phyloP scores from a whole-genome alignment of 2,888 invertebrate species.

The Adelphocoris suturalis region DNA sequence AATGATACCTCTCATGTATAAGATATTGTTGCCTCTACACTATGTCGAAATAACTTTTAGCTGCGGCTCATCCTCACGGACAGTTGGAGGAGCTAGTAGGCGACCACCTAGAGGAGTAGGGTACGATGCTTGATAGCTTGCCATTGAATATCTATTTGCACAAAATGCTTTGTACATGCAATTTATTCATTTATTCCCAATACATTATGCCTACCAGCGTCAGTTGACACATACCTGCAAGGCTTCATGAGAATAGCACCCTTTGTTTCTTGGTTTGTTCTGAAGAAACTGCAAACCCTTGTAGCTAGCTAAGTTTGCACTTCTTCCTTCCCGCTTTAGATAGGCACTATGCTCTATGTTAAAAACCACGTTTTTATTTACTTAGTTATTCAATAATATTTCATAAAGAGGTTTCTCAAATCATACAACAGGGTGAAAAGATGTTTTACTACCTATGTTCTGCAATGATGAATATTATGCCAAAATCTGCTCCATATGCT shows the following conservation, averaged over 20 bases:
- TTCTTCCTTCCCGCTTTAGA: not conserved
- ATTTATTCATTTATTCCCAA: not conserved
- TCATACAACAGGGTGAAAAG: too few relatives aligned
- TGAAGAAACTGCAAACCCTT: not conserved
- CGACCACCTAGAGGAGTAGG: conserved; percentile 49
- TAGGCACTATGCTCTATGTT: too few relatives aligned
- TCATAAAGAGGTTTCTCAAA: too few relatives aligned
- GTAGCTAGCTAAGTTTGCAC: not conserved
- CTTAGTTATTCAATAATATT: too few relatives aligned
- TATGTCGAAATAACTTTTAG: conserved; percentile 35
- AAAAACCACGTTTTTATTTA: too few relatives aligned
- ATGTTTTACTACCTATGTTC: too few relatives aligned
- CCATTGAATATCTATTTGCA: not conserved
- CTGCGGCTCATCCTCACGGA: conserved; percentile 44
- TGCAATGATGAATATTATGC: too few relatives aligned
- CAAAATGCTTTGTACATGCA: conserved; percentile 4
- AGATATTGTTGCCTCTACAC: not conserved
- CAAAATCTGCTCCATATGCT: too few relatives aligned
- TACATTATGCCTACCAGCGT: not conserved
- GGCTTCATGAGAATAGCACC: not conserved
- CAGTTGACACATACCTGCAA: not conserved
- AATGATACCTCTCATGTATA: too few relatives aligned
- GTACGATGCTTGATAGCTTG: not conserved
- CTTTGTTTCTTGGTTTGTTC: not conserved
- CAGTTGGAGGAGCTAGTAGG: conserved; percentile 43